Evolutionary conservation across 1,140 invertebrate genomes (phyloP).

Genomic region (Drosophila fuyamai): DNA sequence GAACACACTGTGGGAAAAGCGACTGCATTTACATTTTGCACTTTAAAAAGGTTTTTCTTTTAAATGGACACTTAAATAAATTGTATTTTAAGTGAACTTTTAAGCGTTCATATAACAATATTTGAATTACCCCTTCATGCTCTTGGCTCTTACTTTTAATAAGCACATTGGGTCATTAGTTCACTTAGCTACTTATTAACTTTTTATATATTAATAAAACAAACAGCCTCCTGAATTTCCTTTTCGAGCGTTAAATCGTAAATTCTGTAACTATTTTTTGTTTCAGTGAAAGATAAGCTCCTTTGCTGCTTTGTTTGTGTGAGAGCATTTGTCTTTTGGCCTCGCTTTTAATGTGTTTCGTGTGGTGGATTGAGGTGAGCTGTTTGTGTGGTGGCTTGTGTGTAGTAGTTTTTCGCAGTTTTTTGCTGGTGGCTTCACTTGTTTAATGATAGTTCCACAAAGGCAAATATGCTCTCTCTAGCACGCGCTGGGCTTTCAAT

Average conservation of each 20-base stretch:
- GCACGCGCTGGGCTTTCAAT: slow-evolving; percentile 5
- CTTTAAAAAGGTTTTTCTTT: no score
- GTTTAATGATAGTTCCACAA: slow-evolving; percentile 77
- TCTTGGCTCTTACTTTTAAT: no score
- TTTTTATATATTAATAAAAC: no score
- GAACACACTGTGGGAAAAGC: slow-evolving; percentile 1
- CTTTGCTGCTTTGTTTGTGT: slow-evolving; percentile 44
- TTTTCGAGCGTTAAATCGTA: no score
- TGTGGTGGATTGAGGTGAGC: slow-evolving; percentile 28
- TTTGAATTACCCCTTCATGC: no score
- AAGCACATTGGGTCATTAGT: background rate
- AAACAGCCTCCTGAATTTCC: no score
- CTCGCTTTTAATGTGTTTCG: slow-evolving; percentile 58
- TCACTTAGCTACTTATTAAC: no score
- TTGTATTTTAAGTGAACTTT: no score
- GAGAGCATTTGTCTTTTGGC: slow-evolving; percentile 51
- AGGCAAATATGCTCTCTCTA: slow-evolving; percentile 66
- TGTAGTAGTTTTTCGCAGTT: slow-evolving; percentile 44
- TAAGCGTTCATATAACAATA: background rate
- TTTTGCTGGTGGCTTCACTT: slow-evolving; percentile 59
- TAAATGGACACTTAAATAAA: no score
- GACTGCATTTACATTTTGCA: no score
- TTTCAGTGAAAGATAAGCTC: background rate
- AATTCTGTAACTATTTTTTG: background rate
- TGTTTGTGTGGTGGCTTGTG: slow-evolving; percentile 32